These are phyloP conservation scores for Catonia carolina DNA, from an alignment of 2,888 invertebrate species.

Conservation along the genomic window DNA sequence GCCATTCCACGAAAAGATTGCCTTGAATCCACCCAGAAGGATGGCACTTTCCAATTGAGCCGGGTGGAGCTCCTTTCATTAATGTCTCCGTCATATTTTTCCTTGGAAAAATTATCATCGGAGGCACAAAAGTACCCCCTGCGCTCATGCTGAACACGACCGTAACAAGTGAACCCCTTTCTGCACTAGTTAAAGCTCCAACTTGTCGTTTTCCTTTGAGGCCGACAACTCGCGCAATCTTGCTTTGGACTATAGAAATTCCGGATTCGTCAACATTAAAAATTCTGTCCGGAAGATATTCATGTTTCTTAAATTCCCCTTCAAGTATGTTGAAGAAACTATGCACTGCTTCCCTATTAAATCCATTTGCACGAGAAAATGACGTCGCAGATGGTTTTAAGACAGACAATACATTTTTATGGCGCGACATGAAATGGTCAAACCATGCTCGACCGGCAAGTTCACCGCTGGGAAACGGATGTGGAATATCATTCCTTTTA, in stretches of 20 bases:
- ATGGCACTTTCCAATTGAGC: slow-evolving; percentile 34
- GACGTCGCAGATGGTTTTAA: slow-evolving; percentile 27
- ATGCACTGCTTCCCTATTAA: slow-evolving; percentile 21
- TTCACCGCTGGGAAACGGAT: slow-evolving; percentile 23
- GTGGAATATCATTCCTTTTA: too few relatives aligned
- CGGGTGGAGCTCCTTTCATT: slow-evolving; percentile 37
- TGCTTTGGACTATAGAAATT: slow-evolving; percentile 36
- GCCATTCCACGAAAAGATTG: slow-evolving; percentile 38
- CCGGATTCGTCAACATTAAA: slow-evolving; percentile 41
- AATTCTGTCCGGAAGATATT: slow-evolving; percentile 28
- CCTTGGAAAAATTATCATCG: slow-evolving; percentile 38
- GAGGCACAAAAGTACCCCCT: slow-evolving; percentile 38
- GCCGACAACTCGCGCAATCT: slow-evolving; percentile 35
- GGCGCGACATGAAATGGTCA: slow-evolving; percentile 25
- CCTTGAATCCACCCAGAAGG: slow-evolving; percentile 38
- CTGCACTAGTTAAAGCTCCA: slow-evolving; percentile 37
- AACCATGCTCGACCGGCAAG: slow-evolving; percentile 26
- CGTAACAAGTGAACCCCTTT: slow-evolving; percentile 38
- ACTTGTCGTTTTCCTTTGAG: slow-evolving; percentile 39
- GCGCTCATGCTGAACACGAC: slow-evolving; percentile 37
- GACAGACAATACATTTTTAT: slow-evolving; percentile 24
- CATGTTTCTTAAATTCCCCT: slow-evolving; percentile 28
- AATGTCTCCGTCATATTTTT: slow-evolving; percentile 37
- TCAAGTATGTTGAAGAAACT: slow-evolving; percentile 24
- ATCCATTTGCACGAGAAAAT: slow-evolving; percentile 24